These are phyloP conservation scores for Chionis minor DNA, from an alignment of 2,113 vertebrate genomes.

Conservation along the genomic window DNA sequence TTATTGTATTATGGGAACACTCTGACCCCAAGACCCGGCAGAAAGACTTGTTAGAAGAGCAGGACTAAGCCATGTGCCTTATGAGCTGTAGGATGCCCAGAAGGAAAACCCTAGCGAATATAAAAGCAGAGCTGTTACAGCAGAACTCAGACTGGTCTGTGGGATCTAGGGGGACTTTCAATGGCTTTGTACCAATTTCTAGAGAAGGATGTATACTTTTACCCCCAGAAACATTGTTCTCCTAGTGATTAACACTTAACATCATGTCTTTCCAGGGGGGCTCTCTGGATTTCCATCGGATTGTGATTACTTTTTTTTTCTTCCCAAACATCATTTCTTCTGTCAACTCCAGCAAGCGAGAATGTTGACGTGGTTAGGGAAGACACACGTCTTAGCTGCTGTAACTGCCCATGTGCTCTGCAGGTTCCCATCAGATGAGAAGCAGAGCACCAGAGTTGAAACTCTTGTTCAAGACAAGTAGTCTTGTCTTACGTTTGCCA, in stretches of 20 bases:
- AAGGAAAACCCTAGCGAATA: slow-evolving; percentile 33
- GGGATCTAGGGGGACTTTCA: neutral
- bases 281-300: neutral
- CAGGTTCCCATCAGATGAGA: slow-evolving; percentile 15
- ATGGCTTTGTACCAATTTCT: slow-evolving; percentile 27
- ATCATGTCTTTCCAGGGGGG: neutral
- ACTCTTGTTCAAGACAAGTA: neutral
- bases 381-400: neutral
- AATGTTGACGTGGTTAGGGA: neutral
- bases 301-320: neutral
- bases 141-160: neutral
- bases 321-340: neutral
- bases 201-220: neutral
- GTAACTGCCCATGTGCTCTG: neutral
- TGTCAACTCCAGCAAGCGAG: neutral
- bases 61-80: slow-evolving; percentile 29
- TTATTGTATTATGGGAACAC: slow-evolving; percentile 63
- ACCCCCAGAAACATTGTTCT: neutral
- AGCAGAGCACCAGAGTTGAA: neutral
- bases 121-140: slow-evolving; percentile 6
- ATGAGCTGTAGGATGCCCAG: slow-evolving; percentile 42
- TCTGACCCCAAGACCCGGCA: slow-evolving; percentile 47
- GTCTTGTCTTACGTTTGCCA: neutral
- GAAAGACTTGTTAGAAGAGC: slow-evolving; percentile 41
- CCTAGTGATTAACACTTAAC: neutral